These are phyloP conservation scores for Ichneumoninae sp. DNA, from an alignment of 2,888 invertebrate species.

Conservation along the genomic window DNA sequence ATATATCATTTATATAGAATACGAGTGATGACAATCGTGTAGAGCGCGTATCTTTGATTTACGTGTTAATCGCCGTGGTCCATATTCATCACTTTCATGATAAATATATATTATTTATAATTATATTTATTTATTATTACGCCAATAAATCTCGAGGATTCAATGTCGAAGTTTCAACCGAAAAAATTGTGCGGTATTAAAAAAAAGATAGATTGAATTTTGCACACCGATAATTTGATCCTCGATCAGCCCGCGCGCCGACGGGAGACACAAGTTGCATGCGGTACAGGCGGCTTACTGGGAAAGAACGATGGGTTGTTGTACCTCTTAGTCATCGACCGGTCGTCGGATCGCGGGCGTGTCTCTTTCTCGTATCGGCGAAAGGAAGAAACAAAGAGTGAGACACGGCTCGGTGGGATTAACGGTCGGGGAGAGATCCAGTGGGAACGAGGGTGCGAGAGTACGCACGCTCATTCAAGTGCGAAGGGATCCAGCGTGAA, in stretches of 20 bases:
- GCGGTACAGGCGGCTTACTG: background rate
- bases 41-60: no score
- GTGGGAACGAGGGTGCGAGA: slow-evolving; percentile 38
- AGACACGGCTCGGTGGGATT: slow-evolving; percentile 39
- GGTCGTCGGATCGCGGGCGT: slow-evolving; percentile 35
- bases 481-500: slow-evolving; percentile 44
- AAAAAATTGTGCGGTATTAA: background rate
- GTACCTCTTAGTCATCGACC: slow-evolving; percentile 53
- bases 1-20: no score
- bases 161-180: no score
- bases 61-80: no score
- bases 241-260: background rate
- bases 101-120: no score
- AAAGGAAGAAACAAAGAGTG: slow-evolving; percentile 37
- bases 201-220: background rate
- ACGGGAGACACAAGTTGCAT: background rate
- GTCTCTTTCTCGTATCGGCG: slow-evolving; percentile 1
- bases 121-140: no score
- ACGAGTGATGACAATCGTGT: no score
- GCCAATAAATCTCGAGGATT: no score
- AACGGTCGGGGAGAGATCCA: slow-evolving; percentile 19
- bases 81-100: no score
- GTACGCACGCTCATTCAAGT: slow-evolving; percentile 42
- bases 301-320: slow-evolving; percentile 17
- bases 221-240: background rate